Percentiles rank a stretch among this genome's conserved stretches.
Evolutionary conservation across 2,797 vertebrate genomes (phyloP).

Genomic region (Muscicapa comitata): DNA sequence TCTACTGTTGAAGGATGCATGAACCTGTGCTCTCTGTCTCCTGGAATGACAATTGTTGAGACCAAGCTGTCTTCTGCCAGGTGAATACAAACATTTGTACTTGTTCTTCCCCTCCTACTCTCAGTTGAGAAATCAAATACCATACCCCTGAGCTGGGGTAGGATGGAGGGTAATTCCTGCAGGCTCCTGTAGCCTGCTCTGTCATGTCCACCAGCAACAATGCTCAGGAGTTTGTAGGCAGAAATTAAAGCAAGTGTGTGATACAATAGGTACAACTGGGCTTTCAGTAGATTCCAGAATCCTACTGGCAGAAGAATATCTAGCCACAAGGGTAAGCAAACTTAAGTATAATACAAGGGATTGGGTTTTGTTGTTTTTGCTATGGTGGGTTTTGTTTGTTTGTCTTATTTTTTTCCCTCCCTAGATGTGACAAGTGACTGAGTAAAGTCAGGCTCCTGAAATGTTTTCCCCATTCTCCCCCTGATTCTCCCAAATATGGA

Average conservation of each 20-base stretch:
- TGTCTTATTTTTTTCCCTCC: neutral
- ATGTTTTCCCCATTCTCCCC: neutral
- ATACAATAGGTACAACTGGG: neutral
- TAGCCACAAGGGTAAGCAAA: neutral
- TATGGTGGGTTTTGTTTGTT: accelerated
- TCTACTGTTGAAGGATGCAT: neutral
- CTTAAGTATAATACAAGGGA: neutral
- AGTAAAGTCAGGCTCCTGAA: neutral
- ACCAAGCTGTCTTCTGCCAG: neutral
- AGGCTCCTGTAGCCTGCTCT: neutral
- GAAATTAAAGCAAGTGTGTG: neutral
- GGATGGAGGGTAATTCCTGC: neutral
- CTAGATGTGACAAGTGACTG: neutral
- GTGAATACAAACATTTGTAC: neutral
- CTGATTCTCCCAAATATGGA: neutral
- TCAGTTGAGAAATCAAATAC: neutral
- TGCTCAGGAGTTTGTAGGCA: neutral
- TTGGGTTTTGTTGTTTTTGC: accelerated
- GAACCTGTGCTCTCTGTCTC: neutral
- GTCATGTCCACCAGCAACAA: neutral
- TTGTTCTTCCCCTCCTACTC: neutral
- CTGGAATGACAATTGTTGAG: neutral
- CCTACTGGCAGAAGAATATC: neutral
- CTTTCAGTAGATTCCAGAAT: neutral
- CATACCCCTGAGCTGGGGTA: neutral